Evolutionary conservation across 2,888 invertebrate species (phyloP), one percentile per base, ranked within the genome.

Genomic region (Hartigia nigra): DNA sequence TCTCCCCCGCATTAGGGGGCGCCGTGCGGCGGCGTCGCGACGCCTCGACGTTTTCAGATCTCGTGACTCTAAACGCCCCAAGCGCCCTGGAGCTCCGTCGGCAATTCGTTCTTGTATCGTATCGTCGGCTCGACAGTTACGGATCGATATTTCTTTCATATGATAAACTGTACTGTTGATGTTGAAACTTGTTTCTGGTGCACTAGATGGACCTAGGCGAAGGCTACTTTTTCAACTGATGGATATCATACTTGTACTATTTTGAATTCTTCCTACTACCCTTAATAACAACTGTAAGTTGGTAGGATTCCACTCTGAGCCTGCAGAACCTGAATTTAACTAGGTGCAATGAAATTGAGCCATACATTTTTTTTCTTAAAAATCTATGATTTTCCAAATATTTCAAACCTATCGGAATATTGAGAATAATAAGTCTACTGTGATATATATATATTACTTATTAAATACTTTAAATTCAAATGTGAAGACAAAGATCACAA

Each of bases 1-100:
- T 82, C 84, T 83, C 82, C 81, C 86, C 88, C 84, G 88, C 87
- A 86, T 87, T 86, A 86, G 87, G 85, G 86, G 87, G 88, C 87
- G 88, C 79, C 79, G 75, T 80, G 36, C 76, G 80, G 74, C 83
- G 81, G 74, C 83, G 81, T 77, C 82, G 80, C 84, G 81, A 82
- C 80, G 79, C 32, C 72, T 69, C 69, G 69, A 75, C 80, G 31
- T 12, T 4, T 55, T 23, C 55, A 55, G 55, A 55, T 77, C 69
- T 36, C 77, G 81, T 83, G 80, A 83, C 81, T 81, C 82, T 81
- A 74, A 77, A 14, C 72, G 79, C 75, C 31, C 77, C 3, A 76
- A 77, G 23, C 72, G 79, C 75, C 31, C 77, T 4, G 76, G 70
- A 37, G 34, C 72, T 72, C 72, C 4, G 34, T 72, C 72, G 72